phyloP scores from a whole-genome alignment of 1,140 invertebrate species.

The Neelides sp. region DNA sequence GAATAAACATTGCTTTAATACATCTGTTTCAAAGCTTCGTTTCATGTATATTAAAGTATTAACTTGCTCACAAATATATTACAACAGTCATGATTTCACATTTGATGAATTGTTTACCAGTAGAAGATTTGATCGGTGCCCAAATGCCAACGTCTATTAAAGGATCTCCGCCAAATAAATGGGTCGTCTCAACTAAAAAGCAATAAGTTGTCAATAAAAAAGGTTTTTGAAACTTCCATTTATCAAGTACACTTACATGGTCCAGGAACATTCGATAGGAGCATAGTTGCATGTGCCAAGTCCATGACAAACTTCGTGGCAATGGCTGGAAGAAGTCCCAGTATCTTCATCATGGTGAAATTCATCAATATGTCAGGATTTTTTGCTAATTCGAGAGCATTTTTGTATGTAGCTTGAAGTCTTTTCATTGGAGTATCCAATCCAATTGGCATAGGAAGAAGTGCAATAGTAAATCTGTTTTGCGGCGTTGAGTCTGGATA shows the following conservation, averaged over 20 bases:
- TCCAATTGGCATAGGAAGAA: slow-evolving; percentile 18
- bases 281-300: slow-evolving; percentile 16
- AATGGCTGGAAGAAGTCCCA: slow-evolving; percentile 2
- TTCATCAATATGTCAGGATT: slow-evolving; percentile 5
- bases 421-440: slow-evolving; percentile 6
- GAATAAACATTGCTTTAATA: neutral
- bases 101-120: too few species aligned
- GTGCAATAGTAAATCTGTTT: slow-evolving; percentile 22
- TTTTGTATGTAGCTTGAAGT: slow-evolving; percentile 9
- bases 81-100: too few species aligned
- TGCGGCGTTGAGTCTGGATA: slow-evolving; percentile 21
- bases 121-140: slow-evolving; percentile 20
- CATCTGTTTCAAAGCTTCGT: too few species aligned
- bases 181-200: neutral
- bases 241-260: too few species aligned
- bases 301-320: slow-evolving; percentile 6
- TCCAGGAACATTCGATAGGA: slow-evolving; percentile 25
- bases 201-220: too few species aligned
- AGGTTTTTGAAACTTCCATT: too few species aligned
- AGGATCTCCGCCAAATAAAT: slow-evolving; percentile 17
- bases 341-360: slow-evolving; percentile 7
- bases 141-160: slow-evolving; percentile 20
- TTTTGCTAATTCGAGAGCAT: slow-evolving; percentile 2
- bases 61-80: too few species aligned
- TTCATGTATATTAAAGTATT: too few species aligned